Evolutionary conservation across 2,888 invertebrate genomes (phyloP).

Genomic region (Dasysyrphus albostriatus): DNA sequence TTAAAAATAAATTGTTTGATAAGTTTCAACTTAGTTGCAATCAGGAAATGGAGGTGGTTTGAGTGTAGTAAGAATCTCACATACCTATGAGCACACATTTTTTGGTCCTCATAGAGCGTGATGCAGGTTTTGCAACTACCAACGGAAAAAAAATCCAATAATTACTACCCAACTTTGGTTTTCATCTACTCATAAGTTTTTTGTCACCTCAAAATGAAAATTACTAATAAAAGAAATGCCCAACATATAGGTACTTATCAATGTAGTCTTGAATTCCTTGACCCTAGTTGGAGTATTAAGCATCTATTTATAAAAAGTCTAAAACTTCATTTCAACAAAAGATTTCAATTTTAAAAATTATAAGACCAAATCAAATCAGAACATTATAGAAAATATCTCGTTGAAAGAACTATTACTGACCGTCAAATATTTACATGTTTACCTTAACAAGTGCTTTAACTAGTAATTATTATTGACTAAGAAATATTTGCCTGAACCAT

Average conservation of each 20-base stretch:
- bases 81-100: too few species aligned
- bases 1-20: too few species aligned
- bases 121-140: too few species aligned
- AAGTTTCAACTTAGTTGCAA: too few species aligned
- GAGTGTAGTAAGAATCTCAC: too few species aligned
- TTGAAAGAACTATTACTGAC: neutral
- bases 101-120: too few species aligned
- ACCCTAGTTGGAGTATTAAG: neutral
- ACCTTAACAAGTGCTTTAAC: constrained; percentile 13
- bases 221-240: too few species aligned
- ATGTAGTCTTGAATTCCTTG: constrained; percentile 5
- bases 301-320: neutral
- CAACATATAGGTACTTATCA: neutral
- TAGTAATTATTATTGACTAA: constrained; percentile 12
- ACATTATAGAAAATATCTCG: neutral
- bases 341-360: constrained; percentile 1
- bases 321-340: neutral
- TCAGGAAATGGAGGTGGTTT: too few species aligned
- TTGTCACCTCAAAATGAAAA: too few species aligned
- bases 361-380: constrained; percentile 9
- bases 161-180: too few species aligned
- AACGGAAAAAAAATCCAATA: too few species aligned
- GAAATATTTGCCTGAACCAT: constrained; percentile 23
- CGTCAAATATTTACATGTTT: constrained; percentile 24
- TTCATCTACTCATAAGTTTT: too few species aligned